Evolutionary conservation across 2,888 invertebrate genomes (phyloP), one percentile per base, ranked within the genome.

Genomic region (Tubulanus polymorphus): DNA sequence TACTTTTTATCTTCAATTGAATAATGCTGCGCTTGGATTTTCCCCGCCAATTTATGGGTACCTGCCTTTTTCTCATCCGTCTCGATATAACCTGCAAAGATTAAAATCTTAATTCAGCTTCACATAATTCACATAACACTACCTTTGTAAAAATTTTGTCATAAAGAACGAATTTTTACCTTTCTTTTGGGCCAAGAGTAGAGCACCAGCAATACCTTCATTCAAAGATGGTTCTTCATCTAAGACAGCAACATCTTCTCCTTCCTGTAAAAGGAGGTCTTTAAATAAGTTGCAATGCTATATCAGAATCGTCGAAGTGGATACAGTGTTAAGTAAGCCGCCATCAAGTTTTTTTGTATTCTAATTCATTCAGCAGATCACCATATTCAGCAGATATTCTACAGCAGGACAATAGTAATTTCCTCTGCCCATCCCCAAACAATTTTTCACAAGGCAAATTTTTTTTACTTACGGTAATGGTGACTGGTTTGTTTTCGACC

Each of bases 141-240:
- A 35, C 35, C 12, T 35, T 35, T 12, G 12, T 35, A n/a, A n/a
- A n/a, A 12, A 35, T 35, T 12, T 35, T 35, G 35, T 12, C 35
- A 35, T 12, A 12, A 35, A 35, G 12, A 35, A 35, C 12, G 35
- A n/a, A 12, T n/a, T n/a, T 35, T 35, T n/a, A n/a, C 12, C 96
- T 84, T 97, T 97, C 72, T 91, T 92, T 77, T 89, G 85, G 26
- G 96, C 96, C 61, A 96, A 82, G 72, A 87, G 86, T 59, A 97
- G 82, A 15, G 96, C 95, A 63, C 91, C 93, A 45, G 88, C 93
- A 57, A 97, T 88, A 51, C 97, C 96, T n/a, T 87, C 85, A 57
- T 90, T 70, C n/a, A 75, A 90, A 50, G 93, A 87, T 1, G 95
- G 95, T 81, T 97, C 96, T 64, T 92, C 92, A 73, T 92, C 93